Percentiles rank a stretch among this genome's conserved stretches.
Evolutionary conservation across 2,113 vertebrate genomes (phyloP).

Genomic region (Scopus umbretta): DNA sequence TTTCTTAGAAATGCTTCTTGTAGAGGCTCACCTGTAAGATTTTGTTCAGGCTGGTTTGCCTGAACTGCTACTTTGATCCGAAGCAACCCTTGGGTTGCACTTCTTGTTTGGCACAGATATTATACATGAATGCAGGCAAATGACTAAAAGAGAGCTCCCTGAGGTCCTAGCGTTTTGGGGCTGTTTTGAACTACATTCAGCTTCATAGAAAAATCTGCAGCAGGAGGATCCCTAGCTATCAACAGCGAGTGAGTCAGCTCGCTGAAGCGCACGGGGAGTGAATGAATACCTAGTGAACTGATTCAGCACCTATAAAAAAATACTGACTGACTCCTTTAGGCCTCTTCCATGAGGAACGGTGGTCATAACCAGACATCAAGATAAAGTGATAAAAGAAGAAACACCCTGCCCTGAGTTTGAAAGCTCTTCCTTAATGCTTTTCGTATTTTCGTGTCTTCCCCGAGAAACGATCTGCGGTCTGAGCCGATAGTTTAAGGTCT

Average conservation of each 20-base stretch:
- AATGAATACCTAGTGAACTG: background rate
- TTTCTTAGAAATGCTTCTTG: background rate
- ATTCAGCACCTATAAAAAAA: background rate
- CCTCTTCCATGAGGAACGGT: background rate
- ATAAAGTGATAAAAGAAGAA: background rate
- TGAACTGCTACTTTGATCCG: background rate
- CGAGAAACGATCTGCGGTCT: rapidly evolving
- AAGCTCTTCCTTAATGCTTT: background rate
- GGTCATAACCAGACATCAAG: background rate
- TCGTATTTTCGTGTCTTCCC: rapidly evolving
- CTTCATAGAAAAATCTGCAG: background rate
- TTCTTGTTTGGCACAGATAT: background rate
- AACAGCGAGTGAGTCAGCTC: background rate
- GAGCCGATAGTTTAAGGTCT: rapidly evolving
- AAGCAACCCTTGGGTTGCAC: background rate
- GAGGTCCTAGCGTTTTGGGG: background rate
- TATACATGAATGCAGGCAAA: background rate
- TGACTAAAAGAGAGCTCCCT: background rate
- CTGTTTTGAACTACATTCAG: background rate
- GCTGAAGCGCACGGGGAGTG: background rate
- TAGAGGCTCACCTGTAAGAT: background rate
- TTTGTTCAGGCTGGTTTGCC: background rate
- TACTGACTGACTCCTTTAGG: background rate
- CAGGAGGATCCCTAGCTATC: background rate
- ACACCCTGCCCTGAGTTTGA: background rate